Evolutionary conservation across 2,888 invertebrate species (phyloP), one percentile per base, ranked within the genome.

Genomic region (Chrysotoxum bicinctum): DNA sequence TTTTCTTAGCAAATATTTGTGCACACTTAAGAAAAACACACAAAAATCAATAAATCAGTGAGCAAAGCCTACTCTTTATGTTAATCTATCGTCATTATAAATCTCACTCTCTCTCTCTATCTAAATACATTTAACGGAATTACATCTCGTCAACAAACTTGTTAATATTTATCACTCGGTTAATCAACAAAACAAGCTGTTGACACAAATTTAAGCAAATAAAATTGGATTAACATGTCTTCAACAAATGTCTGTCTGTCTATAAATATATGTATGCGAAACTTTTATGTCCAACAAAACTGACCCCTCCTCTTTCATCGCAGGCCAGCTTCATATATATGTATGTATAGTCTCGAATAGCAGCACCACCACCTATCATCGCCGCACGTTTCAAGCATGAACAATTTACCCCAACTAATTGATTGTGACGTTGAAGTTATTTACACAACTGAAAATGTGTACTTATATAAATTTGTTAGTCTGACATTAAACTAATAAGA

Each of bases 401-500:
- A 81, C 69, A 48, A 37, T 19, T 30, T 52, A 68, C 66, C 58
- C 72, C 76, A 76, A 85, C 85, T 85, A 85, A 85, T 85, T 85
- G 85, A 85, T 81, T 77, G 85, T 81, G 80, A 81, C 81, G 81
- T 77, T 69, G 43, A 69, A 85, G 73, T 80, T 77, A 85, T 85
- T 85, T 85, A 81, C 77, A 85, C 73, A 52, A 66, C 52, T 80
- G 66, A 48, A 50, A 66, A 48, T 72, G 62, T 85, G 70, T 54
- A 76, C 76, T 81, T 77, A 81, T 80, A 81, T 77, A 81, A 81
- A 85, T 85, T 85, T 85, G 81, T 76, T 77, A 56, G 76, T 40
- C 76, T 73, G 85, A 85, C 85, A 81, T 85, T 81, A 85, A 81
- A 77, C 76, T 69, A 85, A 85, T 81, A 85, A 76, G 76, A 85